A percentile compares a stretch with the other conserved stretches of the same genome.
phyloP scores from a whole-genome alignment of 2,113 vertebrate species.

The Dasyurus viverrinus region DNA sequence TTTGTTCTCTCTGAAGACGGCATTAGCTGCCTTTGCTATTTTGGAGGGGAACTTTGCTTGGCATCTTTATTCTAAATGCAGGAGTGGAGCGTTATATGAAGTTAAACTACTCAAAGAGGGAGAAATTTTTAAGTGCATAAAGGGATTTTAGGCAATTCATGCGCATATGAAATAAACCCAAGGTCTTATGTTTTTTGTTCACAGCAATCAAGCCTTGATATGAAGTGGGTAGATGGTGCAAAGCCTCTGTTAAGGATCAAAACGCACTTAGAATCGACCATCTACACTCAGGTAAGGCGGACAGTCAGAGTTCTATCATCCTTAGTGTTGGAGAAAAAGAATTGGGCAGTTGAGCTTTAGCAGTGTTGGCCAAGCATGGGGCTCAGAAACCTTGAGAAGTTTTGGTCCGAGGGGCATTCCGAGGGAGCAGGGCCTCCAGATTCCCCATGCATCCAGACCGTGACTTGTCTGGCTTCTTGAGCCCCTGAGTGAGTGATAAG shows the following conservation, averaged over 20 bases:
- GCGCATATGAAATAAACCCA: background rate
- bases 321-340: slow-evolving; percentile 29
- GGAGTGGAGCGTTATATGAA: background rate
- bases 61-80: slow-evolving; percentile 9
- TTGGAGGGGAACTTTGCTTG: background rate
- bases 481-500: background rate
- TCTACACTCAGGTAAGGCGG: slow-evolving; percentile 92
- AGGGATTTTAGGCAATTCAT: background rate
- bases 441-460: background rate
- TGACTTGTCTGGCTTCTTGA: background rate
- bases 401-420: background rate
- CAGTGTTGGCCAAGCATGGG: slow-evolving; percentile 22
- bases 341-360: slow-evolving; percentile 20
- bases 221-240: slow-evolving; percentile 97
- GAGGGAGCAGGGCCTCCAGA: background rate
- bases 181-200: slow-evolving; percentile 67
- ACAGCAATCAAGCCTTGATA: slow-evolving; percentile 87
- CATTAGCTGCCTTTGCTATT: background rate
- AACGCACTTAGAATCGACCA: slow-evolving; percentile 92
- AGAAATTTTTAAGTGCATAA: background rate
- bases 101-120: background rate
- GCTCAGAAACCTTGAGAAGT: slow-evolving; percentile 16
- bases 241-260: slow-evolving; percentile 94
- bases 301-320: background rate
- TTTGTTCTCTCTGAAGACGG: background rate